Evolutionary conservation across 2,113 vertebrate species (phyloP), one percentile per base, ranked within the genome.

Genomic region (Bambusicola thoracicus): DNA sequence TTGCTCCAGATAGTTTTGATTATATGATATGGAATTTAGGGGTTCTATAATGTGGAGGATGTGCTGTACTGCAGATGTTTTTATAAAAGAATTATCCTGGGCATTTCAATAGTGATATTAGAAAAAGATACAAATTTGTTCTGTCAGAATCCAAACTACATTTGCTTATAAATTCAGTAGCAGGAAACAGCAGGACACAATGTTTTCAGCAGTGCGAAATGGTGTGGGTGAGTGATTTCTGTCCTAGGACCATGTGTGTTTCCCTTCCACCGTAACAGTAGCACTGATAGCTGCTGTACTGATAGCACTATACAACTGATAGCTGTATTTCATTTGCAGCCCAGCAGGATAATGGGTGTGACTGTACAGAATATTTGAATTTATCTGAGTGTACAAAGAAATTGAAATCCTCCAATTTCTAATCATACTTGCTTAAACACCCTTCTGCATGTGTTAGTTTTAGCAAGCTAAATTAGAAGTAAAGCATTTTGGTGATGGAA

Each of bases 401-500:
- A 67, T 58, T 83, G n/a, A 91, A 91, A 77, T 44, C 4, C 55
- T 84, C 13, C 1, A 0, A 22, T 78, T 92, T 84, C 69, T 86
- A 87, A 62, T 76, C n/a, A 36, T 0, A 0, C 1, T 18, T 5
- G 27, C 36, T 0, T 1, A 67, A 72, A 73, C 22, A 92, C 83
- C 41, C 30, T 94, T 66, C 20, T 79, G 7, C 40, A 3, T n/a
- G 14, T 63, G 27, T 24, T 70, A 51, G 12, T 36, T 72, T 17
- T 68, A 69, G 43, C 43, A 36, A 40, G 15, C 13, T 22, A 46
- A 38, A 10, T 29, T 8, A 51, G 83, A 70, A 56, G 13, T 2
- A 40, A 81, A 75, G 8, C 1, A 0, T 44, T n/a, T 69, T 13
- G 20, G 38, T 34, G 9, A 41, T 59, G 40, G 6, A 65, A 30